phyloP scores from a whole-genome alignment of 2,888 invertebrate genomes.

The Drosophila acutilabella region DNA sequence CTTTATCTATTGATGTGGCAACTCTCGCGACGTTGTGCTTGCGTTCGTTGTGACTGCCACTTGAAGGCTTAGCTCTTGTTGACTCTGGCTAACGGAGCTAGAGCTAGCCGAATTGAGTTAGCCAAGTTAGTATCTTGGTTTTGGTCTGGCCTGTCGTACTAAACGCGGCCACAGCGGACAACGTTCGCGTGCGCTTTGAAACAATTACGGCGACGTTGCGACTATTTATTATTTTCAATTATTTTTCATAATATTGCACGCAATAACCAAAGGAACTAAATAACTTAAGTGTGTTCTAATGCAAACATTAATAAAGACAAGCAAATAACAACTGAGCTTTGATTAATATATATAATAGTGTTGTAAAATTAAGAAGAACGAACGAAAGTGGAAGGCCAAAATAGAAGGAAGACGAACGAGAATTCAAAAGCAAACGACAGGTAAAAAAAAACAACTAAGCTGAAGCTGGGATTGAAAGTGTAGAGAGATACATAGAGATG shows the following conservation, averaged over 20 bases:
- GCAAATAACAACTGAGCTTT: slow-evolving; percentile 26
- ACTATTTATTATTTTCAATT: slow-evolving; percentile 51
- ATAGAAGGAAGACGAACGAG: slow-evolving; percentile 59
- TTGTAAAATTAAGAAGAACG: slow-evolving; percentile 64
- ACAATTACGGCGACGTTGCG: slow-evolving; percentile 52
- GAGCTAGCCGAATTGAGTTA: slow-evolving; percentile 61
- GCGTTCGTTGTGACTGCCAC: slow-evolving; percentile 4
- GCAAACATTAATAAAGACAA: neutral
- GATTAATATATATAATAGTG: slow-evolving; percentile 47
- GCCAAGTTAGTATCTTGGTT: slow-evolving; percentile 71
- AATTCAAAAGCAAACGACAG: slow-evolving; percentile 66
- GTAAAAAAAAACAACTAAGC: slow-evolving; percentile 45
- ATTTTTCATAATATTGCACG: slow-evolving; percentile 38
- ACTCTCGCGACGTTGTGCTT: slow-evolving; percentile 3
- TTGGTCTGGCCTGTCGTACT: slow-evolving; percentile 67
- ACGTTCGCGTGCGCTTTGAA: slow-evolving; percentile 69
- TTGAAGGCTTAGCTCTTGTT: slow-evolving; percentile 58
- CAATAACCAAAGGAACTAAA: slow-evolving; percentile 25
- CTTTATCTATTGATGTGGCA: too few species aligned
- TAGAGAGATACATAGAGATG: slow-evolving; percentile 35
- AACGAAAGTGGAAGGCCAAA: slow-evolving; percentile 60
- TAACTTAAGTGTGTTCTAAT: slow-evolving; percentile 1
- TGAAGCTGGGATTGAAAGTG: slow-evolving; percentile 49
- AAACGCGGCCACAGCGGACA: slow-evolving; percentile 66
- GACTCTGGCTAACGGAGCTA: slow-evolving; percentile 50